Conservation (phyloP, 2,113 vertebrate genomes). For the Nannobrachium achirus region DNA sequence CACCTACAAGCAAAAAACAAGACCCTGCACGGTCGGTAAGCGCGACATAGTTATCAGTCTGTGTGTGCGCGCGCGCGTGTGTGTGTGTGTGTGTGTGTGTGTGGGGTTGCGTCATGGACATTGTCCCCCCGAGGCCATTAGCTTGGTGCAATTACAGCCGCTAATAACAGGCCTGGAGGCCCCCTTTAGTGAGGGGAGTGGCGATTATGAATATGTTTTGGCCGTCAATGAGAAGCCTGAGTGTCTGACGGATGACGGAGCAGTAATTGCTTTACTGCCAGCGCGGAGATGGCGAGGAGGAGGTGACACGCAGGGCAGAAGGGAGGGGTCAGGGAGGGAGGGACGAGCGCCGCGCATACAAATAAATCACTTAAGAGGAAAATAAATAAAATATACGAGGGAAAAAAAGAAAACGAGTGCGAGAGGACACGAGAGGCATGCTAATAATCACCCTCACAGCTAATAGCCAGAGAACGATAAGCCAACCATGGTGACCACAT, state of each 20-base stretch:
- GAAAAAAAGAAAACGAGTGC: slow-evolving; percentile 13
- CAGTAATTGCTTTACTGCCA: slow-evolving; percentile 53
- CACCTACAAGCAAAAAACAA: too few relatives aligned
- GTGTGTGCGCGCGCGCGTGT: background rate
- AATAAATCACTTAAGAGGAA: slow-evolving; percentile 47
- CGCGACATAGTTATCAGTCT: background rate
- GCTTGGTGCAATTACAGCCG: slow-evolving; percentile 48
- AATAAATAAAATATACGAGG: slow-evolving; percentile 19
- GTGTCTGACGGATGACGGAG: slow-evolving; percentile 16
- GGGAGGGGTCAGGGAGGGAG: slow-evolving; percentile 30
- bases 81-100: background rate
- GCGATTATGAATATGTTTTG: slow-evolving; percentile 47
- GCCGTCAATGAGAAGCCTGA: slow-evolving; percentile 34
- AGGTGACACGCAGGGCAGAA: slow-evolving; percentile 8
- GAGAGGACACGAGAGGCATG: slow-evolving; percentile 28
- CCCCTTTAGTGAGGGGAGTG: slow-evolving; percentile 47
- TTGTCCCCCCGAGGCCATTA: slow-evolving; percentile 46
- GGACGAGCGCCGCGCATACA: slow-evolving; percentile 32
- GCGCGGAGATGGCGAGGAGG: slow-evolving; percentile 24
- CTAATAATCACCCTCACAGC: slow-evolving; percentile 2
- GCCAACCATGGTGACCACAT: background rate
- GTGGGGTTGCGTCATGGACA: slow-evolving; percentile 15
- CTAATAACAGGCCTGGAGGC: slow-evolving; percentile 52
- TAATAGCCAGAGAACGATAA: slow-evolving; percentile 16
- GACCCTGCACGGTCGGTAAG: too few relatives aligned